Evolutionary conservation across 2,797 vertebrate species (phyloP), one percentile per base, ranked within the genome.

Genomic region (Enteromius trimaculatus): DNA sequence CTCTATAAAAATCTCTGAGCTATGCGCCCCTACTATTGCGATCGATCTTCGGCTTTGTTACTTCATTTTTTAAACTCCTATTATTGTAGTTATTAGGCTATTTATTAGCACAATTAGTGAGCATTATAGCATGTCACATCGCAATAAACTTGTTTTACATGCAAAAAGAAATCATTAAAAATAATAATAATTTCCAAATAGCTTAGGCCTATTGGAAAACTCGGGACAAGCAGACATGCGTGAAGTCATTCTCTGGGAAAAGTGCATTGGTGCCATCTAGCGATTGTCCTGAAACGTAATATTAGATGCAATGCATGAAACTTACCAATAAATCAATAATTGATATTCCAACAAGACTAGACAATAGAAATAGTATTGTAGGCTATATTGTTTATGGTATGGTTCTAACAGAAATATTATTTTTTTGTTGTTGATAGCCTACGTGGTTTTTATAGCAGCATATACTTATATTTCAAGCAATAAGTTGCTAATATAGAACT

Each of bases 191-290:
- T 26, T 60, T 62, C 4, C 34, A 2, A 19, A 2, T 66, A 23
- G n/a, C 9, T 21, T n/a, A n/a, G n/a, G n/a, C n/a, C n/a, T 58
- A 23, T 3, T 19, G 11, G 11, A 39, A 75, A 75, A 37, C 72
- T 10, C 11, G 21, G 31, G 5, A 74, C 26, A 21, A 29, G 4
- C 29, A 34, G 26, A 55, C 21, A 21, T 23, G 31, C 42, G 9
- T 49, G 19, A 4, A 23, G 1, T 17, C 42, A 51, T 53, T 53
- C 11, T 55, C 29, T 14, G 6, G n/a, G 39, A 17, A 62, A 65
- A 65, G 70, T 29, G 29, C 58, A 23, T 81, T 74, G 70, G 29
- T 81, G 80, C 80, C 80, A 81, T 75, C 80, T 81, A 81, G 80
- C 58, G 80, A 51, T 34, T n/a, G 11, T 44, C 11, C 11, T 3